Evolutionary conservation across 2,888 invertebrate genomes (phyloP), one percentile per base, ranked within the genome.

Genomic region (Podabrus alpinus): DNA sequence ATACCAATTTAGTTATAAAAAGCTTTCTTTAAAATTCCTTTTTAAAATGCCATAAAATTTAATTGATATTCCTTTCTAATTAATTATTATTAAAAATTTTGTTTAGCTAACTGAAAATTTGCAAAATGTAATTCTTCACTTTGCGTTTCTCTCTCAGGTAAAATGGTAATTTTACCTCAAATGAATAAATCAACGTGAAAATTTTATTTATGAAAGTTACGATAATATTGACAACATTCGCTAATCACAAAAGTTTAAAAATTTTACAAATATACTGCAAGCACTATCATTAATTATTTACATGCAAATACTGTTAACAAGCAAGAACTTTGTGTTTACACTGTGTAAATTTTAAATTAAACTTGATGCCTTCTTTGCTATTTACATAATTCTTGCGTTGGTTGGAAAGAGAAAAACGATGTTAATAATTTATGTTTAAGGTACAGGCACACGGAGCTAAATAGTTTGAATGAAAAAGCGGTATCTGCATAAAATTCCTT

Each of bases 1-100:
- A 73, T 61, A 59, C 68, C 69, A 73, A 73, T 69, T 73, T 73
- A 69, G 68, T 69, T 69, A 64, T 69, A 45, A 66, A 71, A 17
- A 62, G 61, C 29, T 69, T 69, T 62, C 29, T 17, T 69, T 69
- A 69, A 69, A 69, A 61, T 24, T 69, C 17, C 29, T n/a, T 62
- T 69, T 60, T 45, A 21, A 17, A 69, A 29, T 69, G 11, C 29
- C 69, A n/a, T 45, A 45, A 45, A 45, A 45, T 45, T n/a, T 45
- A 45, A 45, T 45, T 45, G 45, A n/a, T n/a, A 45, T 45, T 7
- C n/a, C 45, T 7, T 29, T 45, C n/a, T 45, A 45, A 45, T 45
- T 45, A 45, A n/a, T 45, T 45, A 45, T n/a, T 45, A 45, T 45
- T 45, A 45, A 45, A 45, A n/a, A 45, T 45, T 45, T 45, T 45